Conservation (phyloP, 2,888 invertebrate species). For the Ypsolopha sequella region DNA sequence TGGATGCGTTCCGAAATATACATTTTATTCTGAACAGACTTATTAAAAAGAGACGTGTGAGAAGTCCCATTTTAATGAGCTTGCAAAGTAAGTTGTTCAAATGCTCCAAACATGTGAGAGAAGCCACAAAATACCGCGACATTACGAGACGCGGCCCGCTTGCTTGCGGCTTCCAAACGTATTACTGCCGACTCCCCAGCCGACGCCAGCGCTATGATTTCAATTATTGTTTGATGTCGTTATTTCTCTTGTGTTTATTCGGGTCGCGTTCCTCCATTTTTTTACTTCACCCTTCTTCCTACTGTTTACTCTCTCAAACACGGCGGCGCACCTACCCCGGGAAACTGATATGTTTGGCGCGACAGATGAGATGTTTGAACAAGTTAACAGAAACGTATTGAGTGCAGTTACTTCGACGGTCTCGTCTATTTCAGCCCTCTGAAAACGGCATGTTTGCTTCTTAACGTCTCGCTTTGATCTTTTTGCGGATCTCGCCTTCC, state of each 20-base stretch:
- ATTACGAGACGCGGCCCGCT: constrained; percentile 11
- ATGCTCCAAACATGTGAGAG: constrained; percentile 15
- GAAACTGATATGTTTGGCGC: constrained; percentile 62
- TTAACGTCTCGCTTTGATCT: constrained; percentile 1
- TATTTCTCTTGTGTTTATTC: constrained; percentile 64
- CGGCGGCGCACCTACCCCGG: constrained; percentile 36
- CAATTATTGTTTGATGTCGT: constrained; percentile 67
- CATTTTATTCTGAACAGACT: no score
- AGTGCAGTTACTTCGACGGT: constrained; percentile 43
- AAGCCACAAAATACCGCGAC: constrained; percentile 19
- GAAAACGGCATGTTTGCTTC: background rate
- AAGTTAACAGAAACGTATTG: constrained; percentile 43
- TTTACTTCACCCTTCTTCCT: constrained; percentile 54
- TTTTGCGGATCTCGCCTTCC: background rate
- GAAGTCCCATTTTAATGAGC: background rate
- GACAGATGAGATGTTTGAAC: constrained; percentile 46
- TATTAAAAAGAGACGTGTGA: no score
- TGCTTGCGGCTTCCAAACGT: constrained; percentile 28
- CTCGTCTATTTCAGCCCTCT: constrained; percentile 15
- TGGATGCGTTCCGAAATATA: no score
- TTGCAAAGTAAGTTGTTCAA: background rate
- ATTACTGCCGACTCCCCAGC: constrained; percentile 27
- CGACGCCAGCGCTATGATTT: constrained; percentile 50
- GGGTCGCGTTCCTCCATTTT: constrained; percentile 53
- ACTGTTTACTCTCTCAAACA: constrained; percentile 52